phyloP scores from a whole-genome alignment of 1,140 invertebrate species.

The Ceratina australensis region DNA sequence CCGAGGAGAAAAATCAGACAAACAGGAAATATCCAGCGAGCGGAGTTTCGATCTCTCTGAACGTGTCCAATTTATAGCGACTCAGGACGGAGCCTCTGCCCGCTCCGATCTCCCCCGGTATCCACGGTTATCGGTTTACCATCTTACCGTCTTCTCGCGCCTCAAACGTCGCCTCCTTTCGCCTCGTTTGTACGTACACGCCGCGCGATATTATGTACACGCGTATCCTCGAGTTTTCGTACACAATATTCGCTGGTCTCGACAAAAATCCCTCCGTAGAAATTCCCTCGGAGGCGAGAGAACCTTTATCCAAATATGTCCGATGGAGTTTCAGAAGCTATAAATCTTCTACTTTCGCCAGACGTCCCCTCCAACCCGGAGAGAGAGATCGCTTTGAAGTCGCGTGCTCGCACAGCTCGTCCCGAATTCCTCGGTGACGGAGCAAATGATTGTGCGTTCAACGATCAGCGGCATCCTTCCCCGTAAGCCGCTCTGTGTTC shows the following conservation, averaged over 20 bases:
- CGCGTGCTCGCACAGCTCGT: slow-evolving; percentile 23
- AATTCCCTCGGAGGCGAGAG: neutral
- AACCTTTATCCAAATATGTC: slow-evolving; percentile 19
- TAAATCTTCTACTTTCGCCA: slow-evolving; percentile 45
- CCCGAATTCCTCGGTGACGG: slow-evolving; percentile 27
- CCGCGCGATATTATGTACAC: no score
- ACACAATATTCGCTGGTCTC: neutral
- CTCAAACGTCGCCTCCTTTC: neutral
- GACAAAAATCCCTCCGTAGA: neutral
- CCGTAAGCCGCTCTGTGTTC: slow-evolving; percentile 20
- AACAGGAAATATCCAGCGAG: slow-evolving; percentile 4
- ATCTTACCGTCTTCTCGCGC: neutral
- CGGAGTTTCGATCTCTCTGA: neutral
- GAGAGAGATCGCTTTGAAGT: slow-evolving; percentile 55
- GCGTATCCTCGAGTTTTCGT: no score
- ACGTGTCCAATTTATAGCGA: slow-evolving; percentile 2
- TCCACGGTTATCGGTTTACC: slow-evolving; percentile 18
- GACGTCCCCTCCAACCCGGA: slow-evolving; percentile 10
- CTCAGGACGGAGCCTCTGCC: no score
- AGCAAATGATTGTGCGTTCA: slow-evolving; percentile 46
- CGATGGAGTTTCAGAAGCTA: slow-evolving; percentile 36
- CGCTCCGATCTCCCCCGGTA: no score
- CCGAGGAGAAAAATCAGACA: neutral
- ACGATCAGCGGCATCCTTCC: slow-evolving; percentile 45
- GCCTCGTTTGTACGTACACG: no score